These are phyloP conservation scores for Tonatia bakeri DNA, from an alignment of 2,113 vertebrate genomes.

Conservation along the genomic window DNA sequence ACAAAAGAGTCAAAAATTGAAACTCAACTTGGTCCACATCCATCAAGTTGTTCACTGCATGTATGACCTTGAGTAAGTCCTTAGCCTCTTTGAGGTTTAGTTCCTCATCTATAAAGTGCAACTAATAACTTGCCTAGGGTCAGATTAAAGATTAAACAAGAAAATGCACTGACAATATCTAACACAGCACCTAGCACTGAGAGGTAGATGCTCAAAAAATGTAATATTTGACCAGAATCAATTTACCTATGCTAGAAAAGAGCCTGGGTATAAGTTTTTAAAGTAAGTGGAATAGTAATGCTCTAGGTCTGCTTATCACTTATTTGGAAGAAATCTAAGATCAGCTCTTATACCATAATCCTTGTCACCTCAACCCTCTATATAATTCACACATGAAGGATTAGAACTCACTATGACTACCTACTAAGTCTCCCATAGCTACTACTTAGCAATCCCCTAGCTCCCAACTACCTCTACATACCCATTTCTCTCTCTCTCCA, in stretches of 20 bases:
- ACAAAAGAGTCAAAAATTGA: slow-evolving; percentile 17
- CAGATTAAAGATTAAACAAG: slow-evolving; percentile 11
- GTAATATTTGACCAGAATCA: slow-evolving; percentile 16
- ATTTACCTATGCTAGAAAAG: not conserved
- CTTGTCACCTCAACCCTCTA: not conserved
- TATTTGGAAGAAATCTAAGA: slow-evolving; percentile 33
- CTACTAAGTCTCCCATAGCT: not conserved
- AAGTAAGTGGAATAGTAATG: slow-evolving; percentile 1
- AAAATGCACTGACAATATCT: slow-evolving; percentile 9
- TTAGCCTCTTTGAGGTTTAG: slow-evolving; percentile 7
- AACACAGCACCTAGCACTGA: not conserved
- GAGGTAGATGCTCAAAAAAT: not conserved
- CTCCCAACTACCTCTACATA: not conserved
- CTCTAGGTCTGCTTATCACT: not conserved
- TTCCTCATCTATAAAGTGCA: slow-evolving; percentile 4
- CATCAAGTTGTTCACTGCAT: slow-evolving; percentile 27
- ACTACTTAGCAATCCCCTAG: not conserved
- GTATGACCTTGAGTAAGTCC: slow-evolving; percentile 34
- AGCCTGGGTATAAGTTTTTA: not conserved
- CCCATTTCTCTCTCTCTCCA: not conserved
- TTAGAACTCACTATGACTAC: not conserved
- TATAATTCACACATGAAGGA: not conserved
- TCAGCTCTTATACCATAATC: not conserved
- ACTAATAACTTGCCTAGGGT: not conserved
- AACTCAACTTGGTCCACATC: slow-evolving; percentile 31